Base-by-base conservation (phyloP, 2,888 invertebrate genomes). In the Mimumesa dahlbomi region DNA sequence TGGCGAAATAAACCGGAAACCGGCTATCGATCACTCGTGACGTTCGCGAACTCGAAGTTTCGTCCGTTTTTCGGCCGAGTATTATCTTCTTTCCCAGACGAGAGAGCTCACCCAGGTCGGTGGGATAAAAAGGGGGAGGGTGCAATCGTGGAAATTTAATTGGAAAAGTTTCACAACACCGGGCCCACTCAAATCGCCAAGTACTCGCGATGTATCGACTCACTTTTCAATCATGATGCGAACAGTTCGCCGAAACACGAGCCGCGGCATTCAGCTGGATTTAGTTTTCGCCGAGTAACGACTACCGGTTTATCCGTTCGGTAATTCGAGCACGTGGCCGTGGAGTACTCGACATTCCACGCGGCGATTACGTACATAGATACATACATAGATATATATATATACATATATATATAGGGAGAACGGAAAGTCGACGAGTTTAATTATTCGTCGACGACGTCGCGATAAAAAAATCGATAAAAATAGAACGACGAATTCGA, bases 131-230 rank as follows among this genome's bases (percentile, higher is more conserved):
- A 19, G 36, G n/a, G 13, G 46, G 25, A 21, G 45, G 36, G 21
- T 40, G 45, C 54, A 54, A 45, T 38, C 59, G 46, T 53, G 59
- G 50, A 66, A 75, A 83, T 83, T 83, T 83, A 79, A 83, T 82
- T 81, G 73, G 76, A 73, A 80, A 82, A 82, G 61, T 82, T 82
- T 76, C 46, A 11, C 56, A 31, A 4, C 38, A 16, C 16, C 40
- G 16, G 11, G 31, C n/a, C 14, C 9, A n/a, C 40, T 71, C 61
- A 52, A 62, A 68, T 48, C 34, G 42, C 40, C 52, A 22, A 56
- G 59, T 59, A 22, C 52, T 53, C 59, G 53, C 52, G 40, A 46
- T 53, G 59, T 59, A 59, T 59, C 65, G 59, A 14, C 40, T 45
- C 45, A 19, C 34, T 16, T 45, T 58, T 50, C 52, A 25, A 58